Base-by-base conservation (phyloP, 2,888 invertebrate species). In the Lasioglossum vierecki region DNA sequence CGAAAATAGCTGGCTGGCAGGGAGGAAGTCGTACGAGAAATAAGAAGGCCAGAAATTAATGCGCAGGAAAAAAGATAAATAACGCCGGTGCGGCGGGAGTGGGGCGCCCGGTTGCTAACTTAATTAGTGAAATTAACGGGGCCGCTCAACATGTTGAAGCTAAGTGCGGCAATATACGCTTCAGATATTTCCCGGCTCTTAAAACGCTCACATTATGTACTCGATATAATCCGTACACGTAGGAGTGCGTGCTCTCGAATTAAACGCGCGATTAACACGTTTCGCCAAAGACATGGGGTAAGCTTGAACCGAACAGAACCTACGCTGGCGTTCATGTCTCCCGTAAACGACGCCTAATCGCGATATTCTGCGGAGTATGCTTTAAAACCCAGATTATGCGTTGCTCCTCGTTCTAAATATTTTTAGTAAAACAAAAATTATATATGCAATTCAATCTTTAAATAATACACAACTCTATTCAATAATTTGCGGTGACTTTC, bases 121-220 rank as follows among this genome's bases (percentile, higher is more conserved):
- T 93, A 94, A 94, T 95, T 95, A 95, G 94, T 92, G 84, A 93
- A 94, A 94, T 95, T 94, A 95, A 94, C 94, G 91, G 92, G 85
- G 87, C 91, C 90, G 91, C 91, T 93, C 92, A 87, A 91, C 93
- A 92, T 92, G 91, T 86, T 88, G 85, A 82, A 91, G 93, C 92
- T 94, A 92, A 94, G 87, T 92, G 91, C 88, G 81, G 85, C 90
- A 85, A 89, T 90, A 90, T 88, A 80, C 82, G 84, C 89, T 88
- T 78, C 80, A 87, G 88, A 90, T 90, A 90, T 91, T 91, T 91
- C 75, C 86, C 85, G 77, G 90, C 89, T 91, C 88, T 91, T 91
- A 90, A 93, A 92, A 89, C 90, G 85, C 72, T 89, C 87, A 80
- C 86, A 89, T 92, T 91, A 92, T 90, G 86, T 79, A 63, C 87